Conservation (phyloP, 2,888 invertebrate species). For the Elmis aenea region DNA sequence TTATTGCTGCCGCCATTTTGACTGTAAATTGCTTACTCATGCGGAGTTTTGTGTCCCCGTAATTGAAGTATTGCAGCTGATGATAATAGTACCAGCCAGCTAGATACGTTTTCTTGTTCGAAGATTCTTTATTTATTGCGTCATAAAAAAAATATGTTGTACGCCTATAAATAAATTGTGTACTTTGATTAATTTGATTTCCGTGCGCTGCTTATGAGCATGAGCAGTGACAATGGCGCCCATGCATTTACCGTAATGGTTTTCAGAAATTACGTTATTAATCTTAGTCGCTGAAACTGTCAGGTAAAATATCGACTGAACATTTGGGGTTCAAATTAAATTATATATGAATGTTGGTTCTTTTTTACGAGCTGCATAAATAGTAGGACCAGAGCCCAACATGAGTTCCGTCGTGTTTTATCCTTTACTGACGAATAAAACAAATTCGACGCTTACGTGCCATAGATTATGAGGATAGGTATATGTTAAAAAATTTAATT, state of each 20-base stretch:
- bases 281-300: conserved; percentile 41
- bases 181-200: conserved; percentile 13
- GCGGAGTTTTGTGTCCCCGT: conserved; percentile 11
- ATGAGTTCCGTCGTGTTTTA: too few relatives aligned
- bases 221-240: conserved; percentile 38
- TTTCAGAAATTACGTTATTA: conserved; percentile 43
- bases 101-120: not conserved
- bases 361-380: too few relatives aligned
- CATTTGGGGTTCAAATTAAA: conserved; percentile 38
- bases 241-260: conserved; percentile 38
- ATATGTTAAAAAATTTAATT: too few relatives aligned
- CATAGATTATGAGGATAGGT: too few relatives aligned
- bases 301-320: conserved; percentile 42
- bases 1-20: conserved; percentile 21
- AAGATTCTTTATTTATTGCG: not conserved
- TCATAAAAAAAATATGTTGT: too few relatives aligned
- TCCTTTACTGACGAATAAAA: too few relatives aligned
- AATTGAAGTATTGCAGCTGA: not conserved
- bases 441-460: too few relatives aligned
- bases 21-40: conserved; percentile 22
- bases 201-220: conserved; percentile 15
- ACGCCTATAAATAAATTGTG: conserved; percentile 13
- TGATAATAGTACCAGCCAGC: not conserved
- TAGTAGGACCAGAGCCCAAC: too few relatives aligned
- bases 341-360: conserved; percentile 30